Evolutionary conservation across 30 jellyfish, hydroid and myxozoan species (phyloP), one percentile per base, ranked within the genome.

Genomic region (Aurelia coerulea): DNA sequence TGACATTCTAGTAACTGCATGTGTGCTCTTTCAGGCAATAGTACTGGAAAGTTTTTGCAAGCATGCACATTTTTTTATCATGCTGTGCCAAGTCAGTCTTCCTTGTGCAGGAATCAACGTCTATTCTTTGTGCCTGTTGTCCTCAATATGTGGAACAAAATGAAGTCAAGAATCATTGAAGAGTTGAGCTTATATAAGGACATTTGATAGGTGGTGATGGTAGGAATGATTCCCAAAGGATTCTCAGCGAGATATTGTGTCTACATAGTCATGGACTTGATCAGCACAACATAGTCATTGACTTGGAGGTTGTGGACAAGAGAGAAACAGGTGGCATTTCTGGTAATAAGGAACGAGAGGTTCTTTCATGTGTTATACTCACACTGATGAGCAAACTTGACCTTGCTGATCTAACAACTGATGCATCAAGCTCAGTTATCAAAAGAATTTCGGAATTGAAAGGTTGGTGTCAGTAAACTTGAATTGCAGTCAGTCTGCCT

Each of bases 251-350:
- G 39, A 34, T 78, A 17, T 62, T 78, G 88, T 37, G 29, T 66
- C 29, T 78, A 78, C 60, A 86, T 78, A 10, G 12, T 62, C 29
- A 78, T 78, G 88, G 88, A 78, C 33, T 86, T 54, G 35, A 54
- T 78, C 35, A 14, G 86, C n/a, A n/a, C 8, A 78, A 78, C 18
- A 62, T 62, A 8, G 10, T 78, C 8, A 86, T 78, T 14, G 88
- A 75, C 64, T 15, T 78, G 10, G 65, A 78, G 19, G 88, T 78
- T 10, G 10, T 62, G 62, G 88, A 78, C 37, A 10, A 6, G 10
- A 74, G 88, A 7, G 88, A 62, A 60, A 75, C 86, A 9, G 64
- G 16, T 7, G 88, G 88, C 31, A 39, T 12, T 18, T 78, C 88
- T 10, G 29, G 12, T 10, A 60, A 19, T 11, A 78, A 54, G 88